Percentiles rank a stretch among this genome's conserved stretches.
phyloP scores from a whole-genome alignment of 2,797 vertebrate species.

The Sebastes oblongus region DNA sequence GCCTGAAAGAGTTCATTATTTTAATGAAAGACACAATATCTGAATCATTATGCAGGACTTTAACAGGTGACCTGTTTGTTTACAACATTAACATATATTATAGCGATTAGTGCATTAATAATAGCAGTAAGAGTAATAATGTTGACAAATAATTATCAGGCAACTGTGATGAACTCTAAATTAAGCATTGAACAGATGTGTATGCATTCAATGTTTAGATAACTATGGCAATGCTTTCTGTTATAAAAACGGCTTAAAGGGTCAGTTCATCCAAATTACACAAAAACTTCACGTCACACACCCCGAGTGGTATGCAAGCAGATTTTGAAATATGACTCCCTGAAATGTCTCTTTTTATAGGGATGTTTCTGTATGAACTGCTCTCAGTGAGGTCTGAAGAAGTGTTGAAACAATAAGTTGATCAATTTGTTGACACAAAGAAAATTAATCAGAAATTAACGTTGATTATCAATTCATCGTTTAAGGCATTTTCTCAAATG shows the following conservation, averaged over 20 bases:
- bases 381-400: background rate
- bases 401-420: background rate
- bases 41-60: background rate
- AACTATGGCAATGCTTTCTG: background rate
- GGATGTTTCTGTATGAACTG: background rate
- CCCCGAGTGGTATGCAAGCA: background rate
- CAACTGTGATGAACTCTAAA: background rate
- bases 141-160: background rate
- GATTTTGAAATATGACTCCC: background rate
- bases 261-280: background rate
- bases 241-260: background rate
- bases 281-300: background rate
- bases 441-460: background rate
- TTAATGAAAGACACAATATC: conserved; percentile 6
- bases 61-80: conserved; percentile 9
- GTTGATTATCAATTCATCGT: background rate
- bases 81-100: background rate
- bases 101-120: background rate
- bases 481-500: background rate
- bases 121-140: background rate
- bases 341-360: background rate
- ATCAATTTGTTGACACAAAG: background rate
- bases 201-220: background rate
- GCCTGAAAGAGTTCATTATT: background rate
- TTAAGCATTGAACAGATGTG: background rate